phyloP scores from a whole-genome alignment of 2,888 invertebrate species.

The Therioaphis trifolii region DNA sequence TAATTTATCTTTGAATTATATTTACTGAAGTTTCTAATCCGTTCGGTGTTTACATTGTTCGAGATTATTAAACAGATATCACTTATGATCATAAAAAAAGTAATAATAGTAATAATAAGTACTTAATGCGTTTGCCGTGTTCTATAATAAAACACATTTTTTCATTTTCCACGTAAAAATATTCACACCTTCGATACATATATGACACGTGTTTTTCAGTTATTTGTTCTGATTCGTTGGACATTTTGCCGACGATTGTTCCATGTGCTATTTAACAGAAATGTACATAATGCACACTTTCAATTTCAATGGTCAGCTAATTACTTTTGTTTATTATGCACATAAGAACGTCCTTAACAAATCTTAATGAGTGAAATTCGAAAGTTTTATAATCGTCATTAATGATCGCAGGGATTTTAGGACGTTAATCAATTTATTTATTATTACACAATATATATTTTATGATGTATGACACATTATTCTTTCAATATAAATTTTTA shows the following conservation, averaged over 20 bases:
- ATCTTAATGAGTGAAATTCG: constrained; percentile 59
- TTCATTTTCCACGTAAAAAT: not conserved
- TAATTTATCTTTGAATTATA: constrained; percentile 60
- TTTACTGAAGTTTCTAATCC: constrained; percentile 57
- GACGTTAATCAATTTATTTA: constrained; percentile 42
- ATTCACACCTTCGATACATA: not conserved
- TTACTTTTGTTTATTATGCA: constrained; percentile 35
- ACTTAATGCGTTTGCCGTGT: constrained; percentile 6
- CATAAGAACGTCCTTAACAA: constrained; percentile 15
- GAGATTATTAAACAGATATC: constrained; percentile 51
- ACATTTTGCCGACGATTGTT: not conserved
- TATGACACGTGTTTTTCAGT: not conserved
- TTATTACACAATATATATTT: constrained; percentile 43
- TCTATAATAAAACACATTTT: constrained; percentile 12
- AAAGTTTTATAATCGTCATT: constrained; percentile 58
- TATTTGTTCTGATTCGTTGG: constrained; percentile 33
- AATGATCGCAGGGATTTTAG: constrained; percentile 47
- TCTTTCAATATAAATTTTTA: not conserved
- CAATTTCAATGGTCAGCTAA: constrained; percentile 50
- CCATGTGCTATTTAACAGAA: not conserved
- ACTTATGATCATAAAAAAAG: constrained; percentile 43
- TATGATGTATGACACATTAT: not conserved
- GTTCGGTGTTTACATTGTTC: constrained; percentile 17
- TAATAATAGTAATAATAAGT: constrained; percentile 29
- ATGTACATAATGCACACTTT: not conserved